phyloP scores from a whole-genome alignment of 2,888 invertebrate species.

The Eucera pruinosa region DNA sequence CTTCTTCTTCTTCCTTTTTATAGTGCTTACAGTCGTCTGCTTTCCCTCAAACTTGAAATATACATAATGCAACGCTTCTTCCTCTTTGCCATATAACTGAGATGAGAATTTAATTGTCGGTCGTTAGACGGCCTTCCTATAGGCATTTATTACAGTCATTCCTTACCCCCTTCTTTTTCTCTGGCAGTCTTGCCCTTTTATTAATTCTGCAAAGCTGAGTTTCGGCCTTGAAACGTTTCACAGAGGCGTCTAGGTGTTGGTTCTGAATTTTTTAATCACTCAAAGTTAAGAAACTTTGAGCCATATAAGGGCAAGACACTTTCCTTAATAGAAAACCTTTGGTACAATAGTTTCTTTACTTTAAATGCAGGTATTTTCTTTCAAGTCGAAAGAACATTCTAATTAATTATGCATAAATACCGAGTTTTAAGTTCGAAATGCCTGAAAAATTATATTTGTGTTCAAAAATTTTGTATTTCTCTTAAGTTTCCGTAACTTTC shows the following conservation, averaged over 20 bases:
- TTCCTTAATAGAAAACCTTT: background rate
- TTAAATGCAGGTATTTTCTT: background rate
- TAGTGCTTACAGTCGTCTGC: background rate
- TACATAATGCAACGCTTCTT: constrained; percentile 70
- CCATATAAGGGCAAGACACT: too few relatives aligned
- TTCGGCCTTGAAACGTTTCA: background rate
- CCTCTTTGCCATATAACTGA: constrained; percentile 40
- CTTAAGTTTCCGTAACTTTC: too few relatives aligned
- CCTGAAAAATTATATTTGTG: background rate
- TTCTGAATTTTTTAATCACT: background rate
- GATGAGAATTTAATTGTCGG: constrained; percentile 71
- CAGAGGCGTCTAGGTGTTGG: background rate
- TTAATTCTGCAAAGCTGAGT: constrained; percentile 15
- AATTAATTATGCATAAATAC: constrained; percentile 5
- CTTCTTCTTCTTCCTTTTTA: constrained; percentile 1
- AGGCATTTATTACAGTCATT: constrained; percentile 47
- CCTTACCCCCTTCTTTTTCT: background rate
- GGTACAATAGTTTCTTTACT: background rate
- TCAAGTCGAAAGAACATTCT: background rate
- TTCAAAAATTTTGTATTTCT: too few relatives aligned
- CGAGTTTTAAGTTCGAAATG: background rate
- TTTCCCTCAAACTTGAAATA: constrained; percentile 45
- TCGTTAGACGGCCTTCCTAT: constrained; percentile 56
- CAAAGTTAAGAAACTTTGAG: background rate
- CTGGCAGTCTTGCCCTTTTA: constrained; percentile 3